These are phyloP conservation scores for Apodemia mormo DNA, from an alignment of 2,888 invertebrate species.

Conservation along the genomic window DNA sequence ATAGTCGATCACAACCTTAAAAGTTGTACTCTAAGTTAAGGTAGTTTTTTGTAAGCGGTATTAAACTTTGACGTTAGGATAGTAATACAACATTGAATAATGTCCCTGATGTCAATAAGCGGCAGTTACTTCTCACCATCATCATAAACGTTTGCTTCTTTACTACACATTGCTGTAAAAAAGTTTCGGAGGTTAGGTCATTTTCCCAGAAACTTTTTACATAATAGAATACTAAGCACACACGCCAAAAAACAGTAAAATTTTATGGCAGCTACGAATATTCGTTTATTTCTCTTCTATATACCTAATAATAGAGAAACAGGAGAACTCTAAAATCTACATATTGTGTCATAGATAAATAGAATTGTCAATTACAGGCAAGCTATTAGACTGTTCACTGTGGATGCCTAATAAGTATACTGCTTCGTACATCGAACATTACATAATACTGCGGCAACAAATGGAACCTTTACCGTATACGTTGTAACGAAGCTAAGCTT, in stretches of 20 bases:
- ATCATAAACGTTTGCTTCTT: no score
- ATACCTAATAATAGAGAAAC: background rate
- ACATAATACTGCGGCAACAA: constrained; percentile 60
- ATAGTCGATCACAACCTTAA: no score
- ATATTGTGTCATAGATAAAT: background rate
- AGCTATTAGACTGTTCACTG: constrained; percentile 19
- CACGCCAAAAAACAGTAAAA: background rate
- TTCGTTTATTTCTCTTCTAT: background rate
- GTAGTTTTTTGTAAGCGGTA: no score
- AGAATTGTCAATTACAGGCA: background rate
- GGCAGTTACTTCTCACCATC: no score
- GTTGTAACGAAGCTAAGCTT: constrained; percentile 27
- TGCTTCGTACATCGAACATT: constrained; percentile 38
- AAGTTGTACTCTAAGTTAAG: no score
- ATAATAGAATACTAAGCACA: background rate
- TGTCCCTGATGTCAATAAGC: no score
- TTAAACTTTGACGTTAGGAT: no score
- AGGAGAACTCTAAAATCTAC: background rate
- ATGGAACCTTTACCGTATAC: constrained; percentile 39
- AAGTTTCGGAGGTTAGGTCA: no score
- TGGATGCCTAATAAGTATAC: constrained; percentile 21
- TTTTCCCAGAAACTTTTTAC: no score
- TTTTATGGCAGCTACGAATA: no score
- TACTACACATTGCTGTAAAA: no score
- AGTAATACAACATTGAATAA: no score